These are phyloP conservation scores for Anolis apletophallus DNA, from an alignment of 2,797 vertebrate genomes.

Conservation along the genomic window DNA sequence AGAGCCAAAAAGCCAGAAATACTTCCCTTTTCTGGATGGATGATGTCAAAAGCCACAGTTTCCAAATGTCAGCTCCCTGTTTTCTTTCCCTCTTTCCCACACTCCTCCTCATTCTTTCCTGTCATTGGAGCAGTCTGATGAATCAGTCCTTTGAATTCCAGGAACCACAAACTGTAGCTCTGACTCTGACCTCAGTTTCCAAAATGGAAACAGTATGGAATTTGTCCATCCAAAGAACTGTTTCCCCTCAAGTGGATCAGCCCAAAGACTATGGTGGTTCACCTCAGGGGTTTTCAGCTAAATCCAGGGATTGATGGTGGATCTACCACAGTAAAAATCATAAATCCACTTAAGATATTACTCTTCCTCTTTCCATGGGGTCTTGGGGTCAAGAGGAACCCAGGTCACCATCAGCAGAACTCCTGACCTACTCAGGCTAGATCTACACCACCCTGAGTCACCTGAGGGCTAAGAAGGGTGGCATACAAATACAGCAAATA, in stretches of 20 bases:
- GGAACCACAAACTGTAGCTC: too few relatives aligned
- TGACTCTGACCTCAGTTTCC: not conserved
- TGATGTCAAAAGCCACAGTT: not conserved
- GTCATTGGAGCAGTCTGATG: not conserved
- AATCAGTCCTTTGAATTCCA: not conserved
- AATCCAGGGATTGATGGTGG: too few relatives aligned
- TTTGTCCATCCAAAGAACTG: not conserved
- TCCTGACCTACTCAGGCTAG: too few relatives aligned
- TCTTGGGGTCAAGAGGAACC: too few relatives aligned
- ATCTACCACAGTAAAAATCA: too few relatives aligned
- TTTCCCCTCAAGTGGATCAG: not conserved
- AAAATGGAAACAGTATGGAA: not conserved
- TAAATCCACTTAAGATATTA: too few relatives aligned
- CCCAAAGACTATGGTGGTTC: not conserved
- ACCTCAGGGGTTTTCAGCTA: not conserved
- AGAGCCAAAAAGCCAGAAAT: not conserved
- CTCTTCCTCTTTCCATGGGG: too few relatives aligned
- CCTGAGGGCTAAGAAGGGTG: too few relatives aligned
- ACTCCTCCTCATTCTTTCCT: not conserved
- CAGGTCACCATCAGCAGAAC: too few relatives aligned
- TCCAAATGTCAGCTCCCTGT: too few relatives aligned
- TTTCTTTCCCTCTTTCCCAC: not conserved
- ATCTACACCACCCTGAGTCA: too few relatives aligned
- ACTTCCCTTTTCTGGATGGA: not conserved
- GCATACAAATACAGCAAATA: too few relatives aligned